phyloP scores from a whole-genome alignment of 2,888 invertebrate species.

The Trilocha varians region DNA sequence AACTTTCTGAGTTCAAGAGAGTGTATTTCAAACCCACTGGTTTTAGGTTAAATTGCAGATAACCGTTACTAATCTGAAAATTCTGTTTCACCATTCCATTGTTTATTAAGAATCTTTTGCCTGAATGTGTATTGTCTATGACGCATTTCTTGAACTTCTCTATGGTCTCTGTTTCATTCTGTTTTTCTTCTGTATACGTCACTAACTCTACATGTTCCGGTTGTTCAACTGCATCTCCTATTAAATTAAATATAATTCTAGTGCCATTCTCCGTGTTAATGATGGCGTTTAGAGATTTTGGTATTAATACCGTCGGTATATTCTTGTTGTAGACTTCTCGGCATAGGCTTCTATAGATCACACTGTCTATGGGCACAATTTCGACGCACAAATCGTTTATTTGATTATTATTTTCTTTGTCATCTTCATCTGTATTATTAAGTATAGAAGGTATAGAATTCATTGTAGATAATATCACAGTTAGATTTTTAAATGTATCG shows the following conservation, averaged over 20 bases:
- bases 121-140: slow-evolving; percentile 56
- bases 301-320: slow-evolving; percentile 67
- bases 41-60: slow-evolving; percentile 51
- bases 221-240: slow-evolving; percentile 42
- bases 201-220: slow-evolving; percentile 67
- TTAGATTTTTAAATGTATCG: slow-evolving; percentile 36
- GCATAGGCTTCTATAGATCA: slow-evolving; percentile 52
- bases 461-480: slow-evolving; percentile 51
- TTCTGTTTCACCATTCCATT: slow-evolving; percentile 64
- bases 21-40: slow-evolving; percentile 64
- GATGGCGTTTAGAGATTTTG: slow-evolving; percentile 66
- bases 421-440: slow-evolving; percentile 30
- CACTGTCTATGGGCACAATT: slow-evolving; percentile 51
- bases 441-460: slow-evolving; percentile 44
- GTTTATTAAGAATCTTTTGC: slow-evolving; percentile 70
- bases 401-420: slow-evolving; percentile 28
- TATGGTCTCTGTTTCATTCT: slow-evolving; percentile 44
- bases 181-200: slow-evolving; percentile 47
- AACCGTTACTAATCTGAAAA: slow-evolving; percentile 41
- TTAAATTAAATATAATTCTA: slow-evolving; percentile 66
- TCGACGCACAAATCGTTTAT: slow-evolving; percentile 58
- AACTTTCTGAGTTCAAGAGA: slow-evolving; percentile 63
- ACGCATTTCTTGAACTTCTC: slow-evolving; percentile 68
- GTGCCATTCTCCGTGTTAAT: slow-evolving; percentile 71
- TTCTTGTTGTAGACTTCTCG: slow-evolving; percentile 52